phyloP scores from a whole-genome alignment of 2,888 invertebrate species.

The Meiosimyza platycephala region DNA sequence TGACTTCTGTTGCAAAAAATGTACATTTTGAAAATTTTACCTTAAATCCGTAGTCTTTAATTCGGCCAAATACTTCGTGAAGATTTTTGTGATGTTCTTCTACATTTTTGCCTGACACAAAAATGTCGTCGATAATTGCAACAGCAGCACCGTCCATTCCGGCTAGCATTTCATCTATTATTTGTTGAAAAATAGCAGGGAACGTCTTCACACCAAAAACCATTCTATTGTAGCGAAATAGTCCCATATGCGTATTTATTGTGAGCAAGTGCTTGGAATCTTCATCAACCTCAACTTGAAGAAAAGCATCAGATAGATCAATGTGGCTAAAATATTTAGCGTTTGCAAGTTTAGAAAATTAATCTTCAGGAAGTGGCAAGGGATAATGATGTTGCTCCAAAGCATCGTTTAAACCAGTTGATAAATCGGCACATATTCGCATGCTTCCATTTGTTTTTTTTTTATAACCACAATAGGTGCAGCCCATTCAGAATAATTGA shows the following conservation, averaged over 20 bases:
- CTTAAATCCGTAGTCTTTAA: conserved; percentile 40
- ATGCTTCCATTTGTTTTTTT: conserved; percentile 43
- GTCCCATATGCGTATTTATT: conserved; percentile 35
- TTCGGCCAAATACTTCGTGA: conserved; percentile 21
- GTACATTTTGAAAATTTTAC: conserved; percentile 41
- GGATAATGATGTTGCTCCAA: conserved; percentile 44
- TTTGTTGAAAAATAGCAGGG: conserved; percentile 44
- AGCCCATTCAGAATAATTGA: conserved; percentile 41
- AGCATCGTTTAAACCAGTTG: conserved; percentile 43
- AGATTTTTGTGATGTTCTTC: conserved; percentile 35
- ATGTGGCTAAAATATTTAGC: conserved; percentile 38
- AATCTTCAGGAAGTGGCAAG: conserved; percentile 41
- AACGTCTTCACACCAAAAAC: conserved; percentile 42
- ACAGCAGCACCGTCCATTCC: conserved; percentile 29
- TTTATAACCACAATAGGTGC: conserved; percentile 46
- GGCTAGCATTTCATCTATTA: conserved; percentile 43
- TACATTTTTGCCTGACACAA: conserved; percentile 37
- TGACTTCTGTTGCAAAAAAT: conserved; percentile 39
- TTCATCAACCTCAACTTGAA: conserved; percentile 45
- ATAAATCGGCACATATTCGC: conserved; percentile 45
- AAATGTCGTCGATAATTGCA: conserved; percentile 41
- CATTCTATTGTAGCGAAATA: conserved; percentile 33
- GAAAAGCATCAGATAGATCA: conserved; percentile 43
- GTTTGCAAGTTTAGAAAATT: conserved; percentile 41
- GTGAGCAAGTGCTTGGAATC: conserved; percentile 38